phyloP scores from a whole-genome alignment of 2,888 invertebrate genomes.

The Prosopocoilus inquinatus region DNA sequence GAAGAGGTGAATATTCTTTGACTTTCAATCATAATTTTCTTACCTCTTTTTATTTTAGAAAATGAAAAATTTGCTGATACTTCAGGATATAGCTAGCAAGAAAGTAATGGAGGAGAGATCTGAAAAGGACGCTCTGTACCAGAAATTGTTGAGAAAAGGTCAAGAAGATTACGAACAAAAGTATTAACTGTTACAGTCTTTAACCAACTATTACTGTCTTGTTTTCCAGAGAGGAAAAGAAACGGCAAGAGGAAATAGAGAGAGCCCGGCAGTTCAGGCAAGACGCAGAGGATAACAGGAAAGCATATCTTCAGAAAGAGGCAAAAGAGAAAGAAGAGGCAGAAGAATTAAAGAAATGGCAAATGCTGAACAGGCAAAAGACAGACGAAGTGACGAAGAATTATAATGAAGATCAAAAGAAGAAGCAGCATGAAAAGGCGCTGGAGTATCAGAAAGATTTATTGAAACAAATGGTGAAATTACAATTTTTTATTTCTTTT shows the following conservation, averaged over 20 bases:
- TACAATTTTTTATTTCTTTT: background rate
- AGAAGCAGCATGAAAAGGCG: constrained; percentile 49
- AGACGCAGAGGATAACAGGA: constrained; percentile 35
- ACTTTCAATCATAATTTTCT: too few species aligned
- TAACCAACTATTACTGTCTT: background rate
- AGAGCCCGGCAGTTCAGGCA: constrained; percentile 39
- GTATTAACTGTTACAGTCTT: too few species aligned
- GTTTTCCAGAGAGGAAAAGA: constrained; percentile 44
- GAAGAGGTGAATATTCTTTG: constrained; percentile 36
- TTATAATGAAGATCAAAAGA: constrained; percentile 47
- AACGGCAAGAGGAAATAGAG: constrained; percentile 37
- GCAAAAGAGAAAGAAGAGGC: constrained; percentile 46
- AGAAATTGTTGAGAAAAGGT: constrained; percentile 3
- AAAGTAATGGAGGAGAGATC: constrained; percentile 31
- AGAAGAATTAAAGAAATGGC: constrained; percentile 55
- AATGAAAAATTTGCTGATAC: too few species aligned
- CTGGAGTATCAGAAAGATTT: constrained; percentile 52
- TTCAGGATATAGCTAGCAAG: background rate
- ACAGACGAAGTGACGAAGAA: constrained; percentile 53
- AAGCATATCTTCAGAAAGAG: constrained; percentile 42
- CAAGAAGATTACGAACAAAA: constrained; percentile 40
- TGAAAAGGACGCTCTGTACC: constrained; percentile 19
- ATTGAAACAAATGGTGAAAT: constrained; percentile 51
- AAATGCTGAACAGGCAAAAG: constrained; percentile 59
- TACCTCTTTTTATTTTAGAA: too few species aligned